Evolutionary conservation across 2,113 vertebrate genomes (phyloP).

Genomic region (Pituophis catenifer): DNA sequence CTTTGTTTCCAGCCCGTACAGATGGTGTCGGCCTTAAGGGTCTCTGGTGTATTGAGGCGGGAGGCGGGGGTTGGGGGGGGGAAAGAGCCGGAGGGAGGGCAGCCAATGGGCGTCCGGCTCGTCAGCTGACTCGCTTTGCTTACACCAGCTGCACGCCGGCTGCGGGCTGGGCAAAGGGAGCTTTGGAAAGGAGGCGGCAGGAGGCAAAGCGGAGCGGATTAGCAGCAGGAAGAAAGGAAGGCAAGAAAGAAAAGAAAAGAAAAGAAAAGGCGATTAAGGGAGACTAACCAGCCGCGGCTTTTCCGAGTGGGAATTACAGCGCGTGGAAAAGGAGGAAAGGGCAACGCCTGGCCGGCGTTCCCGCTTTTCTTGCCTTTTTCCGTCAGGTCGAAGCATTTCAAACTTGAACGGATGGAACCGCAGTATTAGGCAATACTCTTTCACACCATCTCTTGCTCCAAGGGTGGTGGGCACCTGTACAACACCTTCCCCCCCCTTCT

Average conservation of each 20-base stretch:
- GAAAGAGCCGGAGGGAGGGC: slow-evolving; percentile 18
- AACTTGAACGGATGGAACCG: not conserved
- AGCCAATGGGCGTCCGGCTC: slow-evolving; percentile 77
- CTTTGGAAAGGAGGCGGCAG: slow-evolving; percentile 27
- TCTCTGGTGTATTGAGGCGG: not conserved
- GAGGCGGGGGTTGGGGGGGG: not conserved
- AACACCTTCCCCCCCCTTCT: not conserved
- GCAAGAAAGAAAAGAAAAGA: not conserved
- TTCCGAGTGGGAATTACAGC: not conserved
- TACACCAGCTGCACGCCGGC: slow-evolving; percentile 82
- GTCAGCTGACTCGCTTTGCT: slow-evolving; percentile 84
- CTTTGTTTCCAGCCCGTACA: slow-evolving; percentile 63
- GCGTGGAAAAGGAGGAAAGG: not conserved
- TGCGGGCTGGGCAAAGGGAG: slow-evolving; percentile 62
- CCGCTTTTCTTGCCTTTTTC: not conserved
- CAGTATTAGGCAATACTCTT: not conserved
- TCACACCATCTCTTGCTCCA: not conserved
- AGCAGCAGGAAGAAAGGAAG: slow-evolving; percentile 44
- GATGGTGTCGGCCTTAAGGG: slow-evolving; percentile 73
- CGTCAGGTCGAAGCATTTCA: not conserved
- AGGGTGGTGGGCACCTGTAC: not conserved
- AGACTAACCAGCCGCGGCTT: not conserved
- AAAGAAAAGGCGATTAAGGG: not conserved
- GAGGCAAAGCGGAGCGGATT: not conserved
- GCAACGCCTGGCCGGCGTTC: not conserved